Percentiles rank a stretch among this genome's conserved stretches.
These are phyloP conservation scores for Takifugu bimaculatus DNA, from an alignment of 2,113 vertebrate species.

Conservation along the genomic window DNA sequence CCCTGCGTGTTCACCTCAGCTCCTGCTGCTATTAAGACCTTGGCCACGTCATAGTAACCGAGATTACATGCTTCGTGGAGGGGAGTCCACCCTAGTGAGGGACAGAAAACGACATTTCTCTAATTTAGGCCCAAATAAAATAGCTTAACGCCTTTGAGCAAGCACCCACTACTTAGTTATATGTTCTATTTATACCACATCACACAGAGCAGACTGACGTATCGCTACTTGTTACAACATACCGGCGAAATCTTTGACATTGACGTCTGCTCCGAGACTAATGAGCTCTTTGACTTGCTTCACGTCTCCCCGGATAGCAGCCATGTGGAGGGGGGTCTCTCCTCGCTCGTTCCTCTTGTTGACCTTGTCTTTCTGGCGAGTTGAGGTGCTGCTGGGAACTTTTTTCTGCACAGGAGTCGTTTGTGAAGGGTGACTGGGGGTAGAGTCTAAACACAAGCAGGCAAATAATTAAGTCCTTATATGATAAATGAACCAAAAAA, in stretches of 20 bases:
- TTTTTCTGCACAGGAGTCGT: conserved; percentile 89
- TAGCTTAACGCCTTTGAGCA: conserved; percentile 7
- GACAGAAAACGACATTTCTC: not conserved
- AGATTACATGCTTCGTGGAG: conserved; percentile 98
- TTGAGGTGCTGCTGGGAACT: conserved; percentile 85
- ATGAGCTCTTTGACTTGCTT: conserved; percentile 97
- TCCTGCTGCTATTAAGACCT: conserved; percentile 92
- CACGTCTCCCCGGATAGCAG: conserved; percentile 93
- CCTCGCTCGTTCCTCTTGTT: conserved; percentile 98
- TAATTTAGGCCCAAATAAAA: not conserved
- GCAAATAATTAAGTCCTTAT: no score
- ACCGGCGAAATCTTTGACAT: conserved; percentile 99
- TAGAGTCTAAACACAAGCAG: conserved; percentile 78
- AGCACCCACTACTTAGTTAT: conserved; percentile 19
- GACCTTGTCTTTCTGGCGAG: conserved; percentile 96
- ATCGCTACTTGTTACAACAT: conserved; percentile 6
- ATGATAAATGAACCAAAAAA: not conserved
- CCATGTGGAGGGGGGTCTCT: conserved; percentile 96
- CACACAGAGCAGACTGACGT: conserved; percentile 10
- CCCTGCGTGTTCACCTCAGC: conserved; percentile 98
- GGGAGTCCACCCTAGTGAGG: conserved; percentile 89
- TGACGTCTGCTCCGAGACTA: conserved; percentile 93
- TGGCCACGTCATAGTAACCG: conserved; percentile 96
- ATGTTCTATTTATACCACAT: conserved; percentile 2
- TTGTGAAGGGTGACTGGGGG: conserved; percentile 89